A percentile compares a stretch with the other conserved stretches of the same genome.
Conservation (phyloP, 2,113 vertebrate species). For the Amphiprion percula region DNA sequence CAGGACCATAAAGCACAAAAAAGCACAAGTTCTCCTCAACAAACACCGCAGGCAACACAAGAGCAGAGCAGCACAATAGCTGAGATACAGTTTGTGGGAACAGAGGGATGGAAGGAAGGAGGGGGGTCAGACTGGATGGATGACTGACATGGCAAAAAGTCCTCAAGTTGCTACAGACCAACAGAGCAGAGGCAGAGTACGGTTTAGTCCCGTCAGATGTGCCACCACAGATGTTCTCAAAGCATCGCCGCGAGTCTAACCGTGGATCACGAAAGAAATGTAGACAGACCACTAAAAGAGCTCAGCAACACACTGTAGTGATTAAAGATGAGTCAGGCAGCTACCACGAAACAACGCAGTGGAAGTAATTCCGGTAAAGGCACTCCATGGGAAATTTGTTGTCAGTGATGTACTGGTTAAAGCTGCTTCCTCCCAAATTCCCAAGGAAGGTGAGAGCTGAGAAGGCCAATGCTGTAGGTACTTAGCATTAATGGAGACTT, state of each 20-base stretch:
- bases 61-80: conserved; percentile 37
- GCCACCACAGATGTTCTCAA: conserved; percentile 14
- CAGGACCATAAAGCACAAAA: conserved; percentile 11
- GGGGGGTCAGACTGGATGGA: not conserved
- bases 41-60: conserved; percentile 40
- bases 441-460: not conserved
- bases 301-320: conserved; percentile 55
- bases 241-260: conserved; percentile 19
- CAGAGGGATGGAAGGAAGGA: not conserved
- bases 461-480: not conserved
- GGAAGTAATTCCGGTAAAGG: conserved; percentile 42
- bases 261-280: conserved; percentile 19
- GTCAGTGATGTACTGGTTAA: conserved; percentile 13
- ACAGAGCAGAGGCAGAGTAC: not conserved
- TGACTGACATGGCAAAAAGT: conserved; percentile 8
- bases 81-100: conserved; percentile 5
- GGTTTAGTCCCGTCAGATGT: conserved; percentile 23
- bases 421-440: not conserved
- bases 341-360: conserved; percentile 14
- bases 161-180: conserved; percentile 1
- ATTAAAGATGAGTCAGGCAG: conserved; percentile 67
- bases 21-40: conserved; percentile 11
- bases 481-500: not conserved
- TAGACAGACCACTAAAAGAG: conserved; percentile 47
- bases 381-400: conserved; percentile 43